Conservation (phyloP, 1,140 invertebrate species). For the Rhagoletis zephyria region DNA sequence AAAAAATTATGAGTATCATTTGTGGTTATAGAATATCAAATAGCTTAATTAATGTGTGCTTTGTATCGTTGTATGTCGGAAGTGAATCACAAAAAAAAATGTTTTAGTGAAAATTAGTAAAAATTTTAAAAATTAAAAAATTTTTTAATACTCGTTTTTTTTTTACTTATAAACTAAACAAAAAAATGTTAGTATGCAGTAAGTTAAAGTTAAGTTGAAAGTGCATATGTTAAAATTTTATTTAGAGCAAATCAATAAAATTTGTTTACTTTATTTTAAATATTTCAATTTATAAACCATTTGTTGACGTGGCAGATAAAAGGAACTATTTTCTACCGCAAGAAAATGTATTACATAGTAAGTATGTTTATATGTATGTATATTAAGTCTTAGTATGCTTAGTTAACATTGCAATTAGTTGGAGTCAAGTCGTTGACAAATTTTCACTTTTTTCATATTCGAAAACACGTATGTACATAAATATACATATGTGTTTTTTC, state of each 20-base stretch:
- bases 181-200: constrained; percentile 1
- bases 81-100: constrained; percentile 8
- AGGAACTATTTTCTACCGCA: constrained; percentile 39
- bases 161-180: not conserved
- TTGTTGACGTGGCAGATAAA: not conserved
- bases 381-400: constrained; percentile 46
- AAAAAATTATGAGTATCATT: constrained; percentile 47
- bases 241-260: not conserved
- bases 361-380: not conserved
- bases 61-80: constrained; percentile 36
- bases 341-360: not conserved
- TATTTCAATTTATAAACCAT: not conserved
- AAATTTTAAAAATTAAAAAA: constrained; percentile 21
- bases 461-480: not conserved
- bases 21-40: constrained; percentile 7
- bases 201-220: not conserved
- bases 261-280: not conserved
- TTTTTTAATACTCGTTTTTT: constrained; percentile 44
- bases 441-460: not conserved
- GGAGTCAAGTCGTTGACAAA: not conserved
- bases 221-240: not conserved
- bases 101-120: constrained; percentile 25
- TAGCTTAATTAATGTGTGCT: constrained; percentile 40
- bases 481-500: not conserved
- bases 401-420: constrained; percentile 34